Evolutionary conservation across 1,140 invertebrate species (phyloP).

Genomic region (Cryptotermes secundus): DNA sequence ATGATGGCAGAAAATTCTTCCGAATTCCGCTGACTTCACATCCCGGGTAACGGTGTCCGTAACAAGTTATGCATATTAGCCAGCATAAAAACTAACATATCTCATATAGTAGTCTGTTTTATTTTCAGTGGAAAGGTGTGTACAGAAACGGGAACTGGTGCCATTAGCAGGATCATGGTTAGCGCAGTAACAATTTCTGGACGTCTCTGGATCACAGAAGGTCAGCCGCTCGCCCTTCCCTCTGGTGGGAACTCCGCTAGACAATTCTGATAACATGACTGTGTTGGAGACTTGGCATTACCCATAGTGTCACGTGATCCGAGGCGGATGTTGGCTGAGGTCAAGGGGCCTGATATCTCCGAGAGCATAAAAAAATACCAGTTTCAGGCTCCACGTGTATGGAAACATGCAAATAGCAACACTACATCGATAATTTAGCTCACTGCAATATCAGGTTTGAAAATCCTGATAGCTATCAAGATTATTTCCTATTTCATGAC

Average conservation of each 20-base stretch:
- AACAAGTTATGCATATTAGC: too few relatives aligned
- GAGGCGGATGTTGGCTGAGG: background rate
- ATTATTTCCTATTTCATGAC: too few relatives aligned
- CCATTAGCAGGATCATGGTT: background rate
- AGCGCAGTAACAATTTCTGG: background rate
- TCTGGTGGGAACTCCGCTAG: background rate
- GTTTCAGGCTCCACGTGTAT: background rate
- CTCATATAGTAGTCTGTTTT: too few relatives aligned
- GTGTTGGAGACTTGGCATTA: background rate
- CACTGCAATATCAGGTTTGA: too few relatives aligned
- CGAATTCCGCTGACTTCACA: too few relatives aligned
- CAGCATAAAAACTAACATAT: too few relatives aligned
- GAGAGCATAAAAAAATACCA: background rate
- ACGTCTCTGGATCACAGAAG: background rate
- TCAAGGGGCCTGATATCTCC: background rate
- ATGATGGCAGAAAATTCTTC: too few relatives aligned
- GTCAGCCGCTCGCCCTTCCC: background rate
- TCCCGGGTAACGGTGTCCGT: too few relatives aligned
- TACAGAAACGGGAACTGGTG: background rate
- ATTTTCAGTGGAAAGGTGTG: background rate
- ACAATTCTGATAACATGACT: background rate
- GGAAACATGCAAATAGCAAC: too few relatives aligned
- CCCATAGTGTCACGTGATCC: background rate
- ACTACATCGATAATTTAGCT: too few relatives aligned
- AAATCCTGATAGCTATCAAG: too few relatives aligned